Conservation (phyloP, 2,113 vertebrate species). For the Heterotis niloticus region DNA sequence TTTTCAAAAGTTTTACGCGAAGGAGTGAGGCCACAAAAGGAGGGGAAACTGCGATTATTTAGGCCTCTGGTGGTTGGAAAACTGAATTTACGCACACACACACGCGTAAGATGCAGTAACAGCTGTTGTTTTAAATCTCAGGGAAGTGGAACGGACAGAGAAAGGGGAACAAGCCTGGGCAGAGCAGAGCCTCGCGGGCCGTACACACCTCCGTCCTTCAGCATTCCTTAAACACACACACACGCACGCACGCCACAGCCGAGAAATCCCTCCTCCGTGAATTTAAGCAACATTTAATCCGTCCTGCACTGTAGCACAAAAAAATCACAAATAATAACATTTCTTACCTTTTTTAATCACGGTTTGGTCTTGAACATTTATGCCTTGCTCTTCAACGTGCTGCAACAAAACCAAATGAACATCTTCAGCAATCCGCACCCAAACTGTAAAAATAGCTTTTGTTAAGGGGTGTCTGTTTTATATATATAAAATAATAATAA, state of each 20-base stretch:
- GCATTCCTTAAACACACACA: too few relatives aligned
- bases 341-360: constrained; percentile 99
- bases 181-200: neutral
- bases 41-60: neutral
- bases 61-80: neutral
- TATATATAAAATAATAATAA: too few relatives aligned
- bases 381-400: constrained; percentile 97
- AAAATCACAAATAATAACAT: constrained; percentile 64
- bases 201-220: neutral
- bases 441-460: neutral
- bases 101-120: neutral
- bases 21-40: neutral
- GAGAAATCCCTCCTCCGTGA: too few relatives aligned
- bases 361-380: constrained; percentile 99
- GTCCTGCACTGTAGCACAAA: neutral
- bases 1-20: neutral
- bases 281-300: neutral
- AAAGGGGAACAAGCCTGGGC: constrained; percentile 6
- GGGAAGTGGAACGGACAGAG: neutral
- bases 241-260: neutral
- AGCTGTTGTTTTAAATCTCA: constrained; percentile 17
- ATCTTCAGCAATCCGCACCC: neutral
- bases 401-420: constrained; percentile 73
- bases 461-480: neutral
- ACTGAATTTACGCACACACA: neutral